A percentile compares a stretch with the other conserved stretches of the same genome.
Conservation (phyloP, 2,888 invertebrate species). For the Oxystoma pomonae region DNA sequence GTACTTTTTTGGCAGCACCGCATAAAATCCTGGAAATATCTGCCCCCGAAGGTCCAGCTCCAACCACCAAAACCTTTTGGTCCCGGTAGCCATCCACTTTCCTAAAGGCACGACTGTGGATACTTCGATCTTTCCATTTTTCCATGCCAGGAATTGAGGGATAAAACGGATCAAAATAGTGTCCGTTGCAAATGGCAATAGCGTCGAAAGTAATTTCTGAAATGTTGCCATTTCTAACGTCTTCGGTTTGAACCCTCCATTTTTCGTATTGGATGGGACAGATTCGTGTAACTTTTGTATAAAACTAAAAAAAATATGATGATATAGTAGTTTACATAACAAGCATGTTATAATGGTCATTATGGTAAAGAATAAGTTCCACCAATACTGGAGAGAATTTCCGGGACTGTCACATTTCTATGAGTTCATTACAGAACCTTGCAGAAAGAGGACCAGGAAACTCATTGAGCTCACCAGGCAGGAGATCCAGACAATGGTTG, state of each 20-base stretch:
- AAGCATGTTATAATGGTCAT: too few species aligned
- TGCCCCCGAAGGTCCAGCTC: slow-evolving; percentile 81
- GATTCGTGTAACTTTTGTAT: not conserved
- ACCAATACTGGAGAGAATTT: too few species aligned
- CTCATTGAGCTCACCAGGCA: too few species aligned
- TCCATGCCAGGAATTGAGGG: slow-evolving; percentile 65
- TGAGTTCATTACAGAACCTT: too few species aligned
- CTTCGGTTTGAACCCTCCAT: slow-evolving; percentile 60
- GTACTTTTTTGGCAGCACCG: slow-evolving; percentile 51
- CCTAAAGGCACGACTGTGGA: slow-evolving; percentile 82
- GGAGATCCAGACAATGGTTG: too few species aligned
- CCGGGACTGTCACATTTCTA: too few species aligned
- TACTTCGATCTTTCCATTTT: slow-evolving; percentile 52
- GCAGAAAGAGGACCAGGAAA: too few species aligned
- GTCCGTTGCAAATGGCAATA: slow-evolving; percentile 78
- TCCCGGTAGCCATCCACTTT: slow-evolving; percentile 61
- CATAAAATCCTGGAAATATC: slow-evolving; percentile 66
- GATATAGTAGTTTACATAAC: too few species aligned
- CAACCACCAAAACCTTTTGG: slow-evolving; percentile 72
- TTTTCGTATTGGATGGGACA: slow-evolving; percentile 32
- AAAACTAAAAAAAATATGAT: not conserved
- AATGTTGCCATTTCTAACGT: slow-evolving; percentile 50
- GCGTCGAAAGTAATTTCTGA: slow-evolving; percentile 62
- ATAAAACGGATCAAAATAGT: slow-evolving; percentile 70
- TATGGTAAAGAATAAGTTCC: too few species aligned